Percentiles rank a stretch among this genome's conserved stretches.
Conservation (phyloP, 35 echinoderm and acorn worm genomes). For the Nesometra sesokonis region DNA sequence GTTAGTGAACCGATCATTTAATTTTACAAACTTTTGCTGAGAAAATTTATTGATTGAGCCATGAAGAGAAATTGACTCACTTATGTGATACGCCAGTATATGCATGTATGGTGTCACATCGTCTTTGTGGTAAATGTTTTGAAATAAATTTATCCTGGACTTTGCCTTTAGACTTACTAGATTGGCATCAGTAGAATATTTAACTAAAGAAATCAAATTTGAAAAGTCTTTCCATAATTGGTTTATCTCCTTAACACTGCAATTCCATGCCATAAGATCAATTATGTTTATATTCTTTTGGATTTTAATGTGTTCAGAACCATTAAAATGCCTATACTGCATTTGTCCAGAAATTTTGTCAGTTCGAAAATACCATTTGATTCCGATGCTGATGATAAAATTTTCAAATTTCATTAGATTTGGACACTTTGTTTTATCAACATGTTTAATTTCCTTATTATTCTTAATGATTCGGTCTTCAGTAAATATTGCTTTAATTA, state of each 20-base stretch:
- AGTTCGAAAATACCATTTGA: background rate
- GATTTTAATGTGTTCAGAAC: background rate
- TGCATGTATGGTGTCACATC: background rate
- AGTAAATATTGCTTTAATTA: conserved; percentile 15
- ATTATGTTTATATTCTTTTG: background rate
- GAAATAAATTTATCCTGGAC: background rate
- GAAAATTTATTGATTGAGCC: background rate
- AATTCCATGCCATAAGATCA: background rate
- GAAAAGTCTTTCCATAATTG: background rate
- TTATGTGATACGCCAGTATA: background rate
- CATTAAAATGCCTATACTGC: background rate
- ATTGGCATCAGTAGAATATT: background rate
- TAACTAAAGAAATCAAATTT: background rate
- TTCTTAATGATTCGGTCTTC: conserved; percentile 1
- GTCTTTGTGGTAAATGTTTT: background rate
- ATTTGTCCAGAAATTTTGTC: background rate
- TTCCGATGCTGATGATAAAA: background rate
- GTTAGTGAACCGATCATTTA: too few relatives aligned
- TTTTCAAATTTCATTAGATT: background rate
- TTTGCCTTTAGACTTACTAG: background rate
- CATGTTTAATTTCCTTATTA: background rate
- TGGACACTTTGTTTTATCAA: background rate
- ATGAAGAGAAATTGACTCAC: background rate
- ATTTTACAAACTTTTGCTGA: too few relatives aligned
- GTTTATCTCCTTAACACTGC: background rate